Evolutionary conservation across 92 coral and sea anemone genomes (phyloP), one percentile per base, ranked within the genome.

Genomic region (Palythoa grandiflora): DNA sequence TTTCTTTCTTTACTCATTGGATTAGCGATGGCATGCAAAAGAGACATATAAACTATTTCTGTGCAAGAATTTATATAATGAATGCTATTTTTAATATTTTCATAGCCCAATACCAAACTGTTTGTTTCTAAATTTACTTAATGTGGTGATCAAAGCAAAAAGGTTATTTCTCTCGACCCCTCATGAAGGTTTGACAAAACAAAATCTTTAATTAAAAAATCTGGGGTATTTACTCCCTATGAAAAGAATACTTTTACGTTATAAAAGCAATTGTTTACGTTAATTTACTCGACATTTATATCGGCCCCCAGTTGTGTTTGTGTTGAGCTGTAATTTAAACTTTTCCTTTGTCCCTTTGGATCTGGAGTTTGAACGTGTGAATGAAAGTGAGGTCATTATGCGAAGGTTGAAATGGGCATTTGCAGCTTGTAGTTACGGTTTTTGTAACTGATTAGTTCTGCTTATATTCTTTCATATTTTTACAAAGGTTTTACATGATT

Each of bases 231-330:
- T 88, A 90, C 74, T 94, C 78, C 90, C 87, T 94, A 91, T 94
- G 95, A 88, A 89, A 90, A 90, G 93, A 90, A 85, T 89, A 92
- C 93, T 92, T 89, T 92, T 93, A 89, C 87, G 75, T 83, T 83
- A 59, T 92, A 88, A 92, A 89, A 84, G 80, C 93, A 89, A 94
- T 92, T 94, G 97, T 94, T 94, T 90, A 88, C 93, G 79, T 80
- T 90, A 74, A 89, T 88, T 85, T 88, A 84, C 84, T 75, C 85
- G 95, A 92, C 92, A 89, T 89, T 65, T 86, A 66, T 74, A 66
- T 78, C 68, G 88, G 92, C 95, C 93, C 94, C 94, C 94, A 90
- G 91, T 90, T 51, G 95, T 94, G 94, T 94, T 94, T 94, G 95
- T 89, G 90, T 89, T 86, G 93, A 57, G 68, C 85, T 71, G 88